These are phyloP conservation scores for Phortica variegata DNA, from an alignment of 1,140 invertebrate genomes.

Conservation along the genomic window DNA sequence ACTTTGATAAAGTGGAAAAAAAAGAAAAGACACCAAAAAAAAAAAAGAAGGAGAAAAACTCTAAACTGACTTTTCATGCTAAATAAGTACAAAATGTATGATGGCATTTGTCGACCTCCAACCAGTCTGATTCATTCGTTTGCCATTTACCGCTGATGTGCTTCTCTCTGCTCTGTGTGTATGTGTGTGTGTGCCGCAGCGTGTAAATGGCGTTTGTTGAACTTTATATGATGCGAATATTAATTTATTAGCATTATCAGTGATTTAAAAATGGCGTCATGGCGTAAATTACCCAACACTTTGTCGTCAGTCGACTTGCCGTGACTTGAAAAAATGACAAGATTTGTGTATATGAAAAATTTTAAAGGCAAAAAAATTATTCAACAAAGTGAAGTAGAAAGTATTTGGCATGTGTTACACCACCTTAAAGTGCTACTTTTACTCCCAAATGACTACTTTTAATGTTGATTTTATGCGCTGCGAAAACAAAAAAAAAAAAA, in stretches of 20 bases:
- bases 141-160: slow-evolving; percentile 1
- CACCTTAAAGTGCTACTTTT: too few relatives aligned
- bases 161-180: too few relatives aligned
- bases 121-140: slow-evolving; percentile 8
- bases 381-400: too few relatives aligned
- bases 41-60: slow-evolving; percentile 15
- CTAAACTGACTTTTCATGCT: slow-evolving; percentile 52
- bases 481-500: too few relatives aligned
- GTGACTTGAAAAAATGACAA: too few relatives aligned
- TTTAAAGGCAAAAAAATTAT: too few relatives aligned
- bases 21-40: slow-evolving; percentile 27
- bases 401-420: too few relatives aligned
- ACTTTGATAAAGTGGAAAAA: slow-evolving; percentile 12
- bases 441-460: too few relatives aligned
- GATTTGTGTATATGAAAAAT: too few relatives aligned
- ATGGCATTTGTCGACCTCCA: slow-evolving; percentile 11
- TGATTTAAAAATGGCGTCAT: slow-evolving; percentile 53
- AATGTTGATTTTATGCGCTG: too few relatives aligned
- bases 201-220: slow-evolving; percentile 2
- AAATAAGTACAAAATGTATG: slow-evolving; percentile 35
- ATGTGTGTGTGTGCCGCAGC: slow-evolving; percentile 15
- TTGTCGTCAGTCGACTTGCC: too few relatives aligned
- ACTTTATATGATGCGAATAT: slow-evolving; percentile 32
- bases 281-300: slow-evolving; percentile 53
- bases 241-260: slow-evolving; percentile 56